Percentiles rank a stretch among this genome's conserved stretches.
phyloP scores from a whole-genome alignment of 1,140 invertebrate species.

The Drosophila virilis region DNA sequence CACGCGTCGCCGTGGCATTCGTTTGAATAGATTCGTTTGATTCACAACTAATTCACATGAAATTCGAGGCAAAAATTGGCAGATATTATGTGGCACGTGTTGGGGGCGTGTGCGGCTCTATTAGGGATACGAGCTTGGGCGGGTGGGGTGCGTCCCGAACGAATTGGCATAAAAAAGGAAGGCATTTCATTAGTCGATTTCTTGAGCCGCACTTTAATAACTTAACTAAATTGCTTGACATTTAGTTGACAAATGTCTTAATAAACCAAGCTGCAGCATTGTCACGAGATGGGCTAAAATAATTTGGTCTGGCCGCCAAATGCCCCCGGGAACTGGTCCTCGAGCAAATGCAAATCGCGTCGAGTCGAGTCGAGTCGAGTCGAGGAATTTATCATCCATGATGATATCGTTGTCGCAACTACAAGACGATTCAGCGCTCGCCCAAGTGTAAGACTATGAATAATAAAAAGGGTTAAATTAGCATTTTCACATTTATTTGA shows the following conservation, averaged over 20 bases:
- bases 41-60: constrained; percentile 52
- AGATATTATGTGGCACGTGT: constrained; percentile 62
- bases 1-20: constrained; percentile 69
- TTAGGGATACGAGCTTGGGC: constrained; percentile 22
- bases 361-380: constrained; percentile 37
- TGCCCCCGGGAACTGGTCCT: constrained; percentile 39
- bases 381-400: constrained; percentile 60
- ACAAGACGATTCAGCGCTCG: constrained; percentile 43
- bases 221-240: constrained; percentile 68
- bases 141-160: not conserved
- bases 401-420: constrained; percentile 32
- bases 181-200: constrained; percentile 45
- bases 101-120: constrained; percentile 39
- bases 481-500: constrained; percentile 83
- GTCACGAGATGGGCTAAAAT: constrained; percentile 42
- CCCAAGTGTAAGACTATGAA: constrained; percentile 82
- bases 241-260: constrained; percentile 76
- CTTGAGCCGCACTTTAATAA: constrained; percentile 59
- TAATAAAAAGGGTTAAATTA: constrained; percentile 84
- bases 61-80: constrained; percentile 51
- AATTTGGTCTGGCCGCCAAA: constrained; percentile 28
- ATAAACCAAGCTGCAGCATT: constrained; percentile 55
- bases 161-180: constrained; percentile 13
- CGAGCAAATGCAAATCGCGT: constrained; percentile 60
- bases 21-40: constrained; percentile 55